Base-by-base conservation (phyloP, 2,888 invertebrate species). In the Drosophila meridiana region DNA sequence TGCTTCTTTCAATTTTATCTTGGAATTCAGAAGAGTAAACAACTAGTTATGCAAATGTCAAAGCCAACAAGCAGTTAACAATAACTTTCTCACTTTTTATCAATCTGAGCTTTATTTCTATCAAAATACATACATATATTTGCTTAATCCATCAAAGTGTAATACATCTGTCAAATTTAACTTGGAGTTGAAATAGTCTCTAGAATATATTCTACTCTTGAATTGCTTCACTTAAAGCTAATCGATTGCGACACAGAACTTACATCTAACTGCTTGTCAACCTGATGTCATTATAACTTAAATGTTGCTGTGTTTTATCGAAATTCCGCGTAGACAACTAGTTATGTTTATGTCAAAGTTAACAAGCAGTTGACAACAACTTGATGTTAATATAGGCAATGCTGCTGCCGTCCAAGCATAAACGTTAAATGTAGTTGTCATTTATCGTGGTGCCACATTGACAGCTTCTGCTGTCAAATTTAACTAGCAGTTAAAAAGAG, bases 311-410 rank as follows among this genome's bases (percentile, higher is more conserved):
- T 32, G 34, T 13, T 4, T 36, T 20, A 36, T 20, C 36, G 36
- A 7, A 20, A 36, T 26, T 26, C 53, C 20, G 36, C 7, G 52
- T 7, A 3, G 13, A 52, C 5, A 52, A 36, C 52, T 36, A 20
- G 52, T 36, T 36, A 36, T 53, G 53, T 8, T 36, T 7, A 3
- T 38, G 36, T 55, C 53, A 55, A 55, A 55, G 53, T 28, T 55
- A 55, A 55, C 52, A 52, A 34, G 52, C 52, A 7, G 34, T 26
- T 34, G 52, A 52, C 52, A 52, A 34, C 34, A 6, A 13, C 34
- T 52, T 34, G 34, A 20, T 52, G 34, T 34, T 20, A 52, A 52
- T 11, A 20, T 2, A 52, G 34, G 32, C 20, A 32, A 50, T n/a
- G 32, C 50, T n/a, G n/a, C 32, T 30, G 48, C 4, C 20, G 20